phyloP scores from a whole-genome alignment of 1,140 invertebrate genomes.

The Cherax destructor region DNA sequence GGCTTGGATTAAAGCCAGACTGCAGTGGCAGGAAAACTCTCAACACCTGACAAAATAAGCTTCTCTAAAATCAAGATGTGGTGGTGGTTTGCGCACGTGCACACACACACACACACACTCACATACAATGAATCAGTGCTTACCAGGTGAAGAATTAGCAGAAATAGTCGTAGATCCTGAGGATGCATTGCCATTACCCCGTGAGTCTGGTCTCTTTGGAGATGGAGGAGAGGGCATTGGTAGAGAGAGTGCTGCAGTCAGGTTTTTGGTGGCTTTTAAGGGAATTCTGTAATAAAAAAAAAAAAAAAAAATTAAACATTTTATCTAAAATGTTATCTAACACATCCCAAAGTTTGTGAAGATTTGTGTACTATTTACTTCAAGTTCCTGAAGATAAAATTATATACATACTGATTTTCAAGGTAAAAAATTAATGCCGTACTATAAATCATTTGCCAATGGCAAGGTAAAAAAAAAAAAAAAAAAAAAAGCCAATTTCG shows the following conservation, averaged over 20 bases:
- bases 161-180: conserved; percentile 86
- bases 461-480: too few relatives aligned
- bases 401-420: too few relatives aligned
- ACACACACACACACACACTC: too few relatives aligned
- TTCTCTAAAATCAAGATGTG: too few relatives aligned
- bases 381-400: too few relatives aligned
- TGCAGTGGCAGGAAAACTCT: too few relatives aligned
- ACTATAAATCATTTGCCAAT: too few relatives aligned
- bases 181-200: conserved; percentile 75
- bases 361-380: neutral
- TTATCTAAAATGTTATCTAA: neutral
- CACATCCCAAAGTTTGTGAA: neutral
- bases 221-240: conserved; percentile 75
- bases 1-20: too few relatives aligned
- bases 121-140: conserved; percentile 62
- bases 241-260: conserved; percentile 73
- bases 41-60: too few relatives aligned
- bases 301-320: neutral
- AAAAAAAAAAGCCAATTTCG: too few relatives aligned
- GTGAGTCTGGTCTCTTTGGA: conserved; percentile 73
- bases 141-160: conserved; percentile 84
- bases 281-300: conserved; percentile 75
- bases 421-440: too few relatives aligned
- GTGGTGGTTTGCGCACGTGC: too few relatives aligned
- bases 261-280: conserved; percentile 77